Evolutionary conservation across 2,888 invertebrate genomes (phyloP).

Genomic region (Notodonta ziczac): DNA sequence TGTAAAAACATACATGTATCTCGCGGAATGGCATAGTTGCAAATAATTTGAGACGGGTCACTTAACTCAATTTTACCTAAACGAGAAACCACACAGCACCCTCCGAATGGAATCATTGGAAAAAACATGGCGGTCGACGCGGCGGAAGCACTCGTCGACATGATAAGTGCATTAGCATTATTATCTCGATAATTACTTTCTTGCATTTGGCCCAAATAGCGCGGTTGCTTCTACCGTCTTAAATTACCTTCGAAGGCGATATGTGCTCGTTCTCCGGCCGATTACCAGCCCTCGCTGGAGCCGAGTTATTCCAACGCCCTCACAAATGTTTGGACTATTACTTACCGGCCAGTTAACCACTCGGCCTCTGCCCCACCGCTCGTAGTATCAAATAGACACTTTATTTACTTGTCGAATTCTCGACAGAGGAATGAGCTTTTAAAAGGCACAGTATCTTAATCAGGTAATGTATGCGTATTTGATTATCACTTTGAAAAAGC

Average conservation of each 20-base stretch:
- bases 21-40: neutral
- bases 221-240: slow-evolving; percentile 72
- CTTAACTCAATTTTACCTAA: slow-evolving; percentile 24
- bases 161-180: slow-evolving; percentile 85
- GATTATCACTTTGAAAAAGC: slow-evolving; percentile 58
- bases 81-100: slow-evolving; percentile 32
- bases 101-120: slow-evolving; percentile 52
- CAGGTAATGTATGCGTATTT: slow-evolving; percentile 60
- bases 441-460: slow-evolving; percentile 66
- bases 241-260: slow-evolving; percentile 70
- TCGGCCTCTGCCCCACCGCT: slow-evolving; percentile 45
- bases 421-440: slow-evolving; percentile 62
- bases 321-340: slow-evolving; percentile 71
- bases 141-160: slow-evolving; percentile 80
- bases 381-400: slow-evolving; percentile 56
- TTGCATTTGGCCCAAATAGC: slow-evolving; percentile 82
- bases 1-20: no score
- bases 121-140: slow-evolving; percentile 55
- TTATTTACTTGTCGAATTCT: slow-evolving; percentile 64
- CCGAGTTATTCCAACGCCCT: slow-evolving; percentile 52
- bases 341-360: slow-evolving; percentile 68
- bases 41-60: neutral
- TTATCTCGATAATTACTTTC: slow-evolving; percentile 83
- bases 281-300: slow-evolving; percentile 52
- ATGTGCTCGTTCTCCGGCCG: slow-evolving; percentile 55